Evolutionary conservation across 2,797 vertebrate species (phyloP).

Genomic region (Gadopsis bispinosus): DNA sequence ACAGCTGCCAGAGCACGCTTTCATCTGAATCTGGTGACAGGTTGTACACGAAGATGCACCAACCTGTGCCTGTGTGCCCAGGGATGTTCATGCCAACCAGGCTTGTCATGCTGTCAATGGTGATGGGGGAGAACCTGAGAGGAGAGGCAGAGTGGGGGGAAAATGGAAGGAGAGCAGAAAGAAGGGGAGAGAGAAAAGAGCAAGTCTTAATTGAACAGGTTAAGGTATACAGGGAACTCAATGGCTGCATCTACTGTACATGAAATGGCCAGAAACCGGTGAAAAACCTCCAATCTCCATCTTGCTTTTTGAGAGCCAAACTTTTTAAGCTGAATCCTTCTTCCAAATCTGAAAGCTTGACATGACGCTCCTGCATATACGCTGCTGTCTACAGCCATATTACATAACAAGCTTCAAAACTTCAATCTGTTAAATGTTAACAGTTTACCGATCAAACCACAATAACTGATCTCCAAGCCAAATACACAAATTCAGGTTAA

Average conservation of each 20-base stretch:
- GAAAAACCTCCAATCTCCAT: slow-evolving; percentile 24
- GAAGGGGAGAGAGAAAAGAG: slow-evolving; percentile 34
- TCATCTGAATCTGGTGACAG: slow-evolving; percentile 98
- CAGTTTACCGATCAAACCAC: slow-evolving; percentile 20
- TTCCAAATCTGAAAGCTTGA: slow-evolving; percentile 20
- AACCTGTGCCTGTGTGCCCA: slow-evolving; percentile 98
- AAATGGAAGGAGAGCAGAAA: slow-evolving; percentile 33
- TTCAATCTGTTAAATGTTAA: not conserved
- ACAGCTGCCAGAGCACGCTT: slow-evolving; percentile 99
- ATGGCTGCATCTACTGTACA: slow-evolving; percentile 39
- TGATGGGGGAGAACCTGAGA: slow-evolving; percentile 98
- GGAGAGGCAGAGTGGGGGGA: slow-evolving; percentile 33
- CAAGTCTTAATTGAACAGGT: slow-evolving; percentile 42
- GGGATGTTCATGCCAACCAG: slow-evolving; percentile 99
- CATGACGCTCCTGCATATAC: slow-evolving; percentile 1
- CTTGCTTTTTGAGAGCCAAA: not conserved
- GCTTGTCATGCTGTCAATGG: slow-evolving; percentile 99
- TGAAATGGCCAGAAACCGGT: slow-evolving; percentile 52
- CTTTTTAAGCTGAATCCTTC: not conserved
- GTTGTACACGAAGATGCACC: slow-evolving; percentile 99
- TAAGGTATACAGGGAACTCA: not conserved
- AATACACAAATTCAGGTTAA: slow-evolving; percentile 3
- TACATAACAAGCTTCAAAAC: not conserved
- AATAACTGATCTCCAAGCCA: slow-evolving; percentile 33
- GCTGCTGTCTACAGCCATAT: slow-evolving; percentile 4